Evolutionary conservation across 2,113 vertebrate species (phyloP).

Genomic region (Zonotrichia leucophrys): DNA sequence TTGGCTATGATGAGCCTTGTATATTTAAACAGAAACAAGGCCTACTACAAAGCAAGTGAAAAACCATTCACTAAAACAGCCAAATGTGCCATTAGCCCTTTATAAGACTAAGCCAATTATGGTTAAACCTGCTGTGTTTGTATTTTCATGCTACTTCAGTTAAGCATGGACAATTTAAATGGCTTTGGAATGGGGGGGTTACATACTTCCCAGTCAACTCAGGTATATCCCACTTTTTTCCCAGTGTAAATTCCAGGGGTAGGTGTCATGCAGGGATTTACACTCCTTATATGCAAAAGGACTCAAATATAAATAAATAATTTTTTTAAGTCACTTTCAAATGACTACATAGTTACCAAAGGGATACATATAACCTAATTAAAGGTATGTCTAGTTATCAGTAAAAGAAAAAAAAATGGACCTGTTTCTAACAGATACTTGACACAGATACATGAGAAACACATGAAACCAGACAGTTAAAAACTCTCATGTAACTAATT

Average conservation of each 20-base stretch:
- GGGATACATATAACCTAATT: neutral
- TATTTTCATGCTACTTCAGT: conserved; percentile 19
- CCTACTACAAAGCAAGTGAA: neutral
- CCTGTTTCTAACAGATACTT: neutral
- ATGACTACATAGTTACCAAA: neutral
- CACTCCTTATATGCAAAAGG: neutral
- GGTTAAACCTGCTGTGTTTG: neutral
- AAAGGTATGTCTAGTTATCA: neutral
- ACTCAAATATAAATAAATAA: neutral
- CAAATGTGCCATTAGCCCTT: neutral
- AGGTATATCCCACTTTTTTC: neutral
- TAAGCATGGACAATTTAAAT: conserved; percentile 23
- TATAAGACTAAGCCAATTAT: neutral
- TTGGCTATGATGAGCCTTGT: neutral
- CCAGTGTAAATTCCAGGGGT: neutral
- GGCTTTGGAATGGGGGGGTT: neutral
- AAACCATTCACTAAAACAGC: neutral
- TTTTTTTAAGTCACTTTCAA: neutral
- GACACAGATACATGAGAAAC: neutral
- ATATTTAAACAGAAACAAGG: neutral
- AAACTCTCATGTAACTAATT: neutral
- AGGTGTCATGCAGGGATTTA: neutral
- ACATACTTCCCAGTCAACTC: neutral
- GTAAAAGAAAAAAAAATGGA: neutral
- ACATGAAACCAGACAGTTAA: neutral